Base-by-base conservation (phyloP, 1,140 invertebrate genomes). In the Drosophila equinoxialis region DNA sequence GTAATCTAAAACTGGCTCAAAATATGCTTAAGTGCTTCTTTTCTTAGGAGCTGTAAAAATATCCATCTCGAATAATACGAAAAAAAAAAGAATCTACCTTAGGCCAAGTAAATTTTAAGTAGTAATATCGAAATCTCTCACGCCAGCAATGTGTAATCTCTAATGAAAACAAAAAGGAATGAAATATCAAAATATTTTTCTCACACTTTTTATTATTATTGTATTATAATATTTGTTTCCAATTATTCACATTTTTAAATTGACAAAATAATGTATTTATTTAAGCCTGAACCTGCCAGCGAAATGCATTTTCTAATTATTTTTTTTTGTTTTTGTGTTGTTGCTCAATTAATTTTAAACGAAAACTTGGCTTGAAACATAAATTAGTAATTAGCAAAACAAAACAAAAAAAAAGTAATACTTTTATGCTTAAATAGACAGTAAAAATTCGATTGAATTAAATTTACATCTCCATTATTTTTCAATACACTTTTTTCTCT, bases 211-310 rank as follows among this genome's bases (percentile, higher is more conserved):
- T 51, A 74, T 73, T 69, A 76, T 51, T 63, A 65, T 76, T 74
- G 26, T 63, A 73, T 64, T 60, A 35, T 33, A 61, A 67, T 65
- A 75, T 69, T 76, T 60, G 33, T 64, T 35, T 76, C 42, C 41
- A 23, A 59, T 57, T 55, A 33, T 60, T 37, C 30, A 59, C 35
- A 37, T 39, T 59, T 37, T 11, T 5, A 35, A 35, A 37, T 17
- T 35, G 30, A 13, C 14, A 58, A 58, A 7, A 20, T 17, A 48
- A 48, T 48, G 62, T 85, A 85, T 76, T 75, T 87, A 68, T 71
- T 69, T 86, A 86, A 86, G 82, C 82, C 73, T 80, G 41, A 26
- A 81, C 80, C 84, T 89, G 84, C 84, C 84, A 90, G 85, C 84
- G 62, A 37, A 73, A 81, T 90, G 84, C 84, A 89, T 89, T 89